Percentiles rank a stretch among this genome's conserved stretches.
Conservation (phyloP, 2,888 invertebrate species). For the Bursaphelenchus okinawaensis region DNA sequence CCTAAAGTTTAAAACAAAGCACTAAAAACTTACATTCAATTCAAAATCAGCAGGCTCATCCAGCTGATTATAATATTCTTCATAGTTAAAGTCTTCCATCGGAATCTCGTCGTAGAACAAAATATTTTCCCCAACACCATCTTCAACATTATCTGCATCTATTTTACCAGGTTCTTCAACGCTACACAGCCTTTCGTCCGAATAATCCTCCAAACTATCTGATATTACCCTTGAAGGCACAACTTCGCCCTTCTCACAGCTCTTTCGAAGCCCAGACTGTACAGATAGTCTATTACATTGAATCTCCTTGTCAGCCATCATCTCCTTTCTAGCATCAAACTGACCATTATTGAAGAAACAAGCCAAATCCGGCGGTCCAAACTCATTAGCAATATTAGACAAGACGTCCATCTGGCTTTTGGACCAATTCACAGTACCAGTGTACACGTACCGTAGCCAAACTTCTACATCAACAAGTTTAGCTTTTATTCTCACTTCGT, state of each 20-base stretch:
- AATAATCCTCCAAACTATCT: not conserved
- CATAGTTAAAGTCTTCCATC: not conserved
- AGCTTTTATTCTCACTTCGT: not conserved
- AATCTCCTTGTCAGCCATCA: not conserved
- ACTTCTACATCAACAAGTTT: not conserved
- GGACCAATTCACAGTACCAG: not conserved
- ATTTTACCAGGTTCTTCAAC: not conserved
- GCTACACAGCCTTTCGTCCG: not conserved
- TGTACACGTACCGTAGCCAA: not conserved
- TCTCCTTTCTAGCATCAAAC: not conserved
- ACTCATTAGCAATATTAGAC: not conserved
- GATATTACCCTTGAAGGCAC: no score
- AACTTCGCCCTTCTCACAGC: no score
- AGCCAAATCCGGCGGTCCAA: not conserved
- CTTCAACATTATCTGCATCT: not conserved
- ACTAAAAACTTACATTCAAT: no score
- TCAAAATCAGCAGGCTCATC: no score
- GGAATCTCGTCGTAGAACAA: not conserved
- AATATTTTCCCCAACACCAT: not conserved
- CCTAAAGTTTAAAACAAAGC: no score
- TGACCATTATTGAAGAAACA: not conserved
- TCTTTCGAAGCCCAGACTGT: no score
- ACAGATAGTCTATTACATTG: not conserved
- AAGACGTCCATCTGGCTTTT: not conserved
- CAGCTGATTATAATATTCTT: not conserved